These are phyloP conservation scores for Eumaeus atala DNA, from an alignment of 1,140 invertebrate genomes.

Conservation along the genomic window DNA sequence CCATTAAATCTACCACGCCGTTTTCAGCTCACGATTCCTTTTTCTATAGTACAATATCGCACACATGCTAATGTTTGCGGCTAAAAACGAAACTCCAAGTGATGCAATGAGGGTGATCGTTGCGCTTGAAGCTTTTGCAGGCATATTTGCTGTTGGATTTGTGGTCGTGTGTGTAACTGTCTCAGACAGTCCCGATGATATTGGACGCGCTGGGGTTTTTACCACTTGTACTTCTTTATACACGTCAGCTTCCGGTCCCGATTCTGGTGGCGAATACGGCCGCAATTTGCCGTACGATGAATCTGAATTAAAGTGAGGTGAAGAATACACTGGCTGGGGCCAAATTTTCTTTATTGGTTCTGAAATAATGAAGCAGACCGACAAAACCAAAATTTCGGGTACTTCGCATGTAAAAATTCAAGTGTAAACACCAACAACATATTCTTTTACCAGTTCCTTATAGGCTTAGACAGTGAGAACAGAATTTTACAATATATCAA, in stretches of 20 bases:
- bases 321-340: constrained; percentile 30
- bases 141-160: constrained; percentile 42
- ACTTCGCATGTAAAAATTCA: no score
- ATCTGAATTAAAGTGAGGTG: constrained; percentile 28
- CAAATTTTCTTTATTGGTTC: constrained; percentile 34
- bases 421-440: no score
- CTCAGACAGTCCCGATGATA: constrained; percentile 49
- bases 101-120: constrained; percentile 84
- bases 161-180: constrained; percentile 36
- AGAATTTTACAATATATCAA: no score
- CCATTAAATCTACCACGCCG: constrained; percentile 59
- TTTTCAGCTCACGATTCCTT: constrained; percentile 70
- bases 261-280: constrained; percentile 41
- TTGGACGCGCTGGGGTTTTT: constrained; percentile 47
- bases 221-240: constrained; percentile 59
- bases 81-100: constrained; percentile 84
- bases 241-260: constrained; percentile 44
- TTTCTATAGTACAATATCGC: constrained; percentile 84
- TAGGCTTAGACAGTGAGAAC: no score
- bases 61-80: constrained; percentile 87
- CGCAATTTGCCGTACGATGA: constrained; percentile 47
- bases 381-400: no score
- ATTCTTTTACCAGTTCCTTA: no score
- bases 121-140: constrained; percentile 67
- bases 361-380: background rate